Evolutionary conservation across 2,888 invertebrate genomes (phyloP).

Genomic region (Microctonus hyperodae): DNA sequence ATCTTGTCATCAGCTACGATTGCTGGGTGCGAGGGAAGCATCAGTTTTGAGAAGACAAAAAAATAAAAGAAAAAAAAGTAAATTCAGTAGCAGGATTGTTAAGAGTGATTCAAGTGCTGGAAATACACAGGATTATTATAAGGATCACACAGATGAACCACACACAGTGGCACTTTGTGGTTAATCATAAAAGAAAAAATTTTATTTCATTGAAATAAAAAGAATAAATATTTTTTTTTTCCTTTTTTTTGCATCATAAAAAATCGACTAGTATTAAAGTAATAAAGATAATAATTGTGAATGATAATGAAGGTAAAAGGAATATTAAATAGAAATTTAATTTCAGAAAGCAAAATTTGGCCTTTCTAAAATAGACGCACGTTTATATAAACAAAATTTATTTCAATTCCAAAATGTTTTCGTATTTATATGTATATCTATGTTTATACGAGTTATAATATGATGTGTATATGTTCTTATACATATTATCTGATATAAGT

Average conservation of each 20-base stretch:
- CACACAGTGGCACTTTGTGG: too few species aligned
- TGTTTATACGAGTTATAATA: too few species aligned
- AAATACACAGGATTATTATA: conserved; percentile 22
- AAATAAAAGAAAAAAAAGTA: conserved; percentile 27
- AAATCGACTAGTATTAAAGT: too few species aligned
- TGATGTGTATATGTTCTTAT: too few species aligned
- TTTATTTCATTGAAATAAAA: too few species aligned
- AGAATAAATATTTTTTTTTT: too few species aligned
- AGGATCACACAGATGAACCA: neutral
- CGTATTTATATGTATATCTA: neutral
- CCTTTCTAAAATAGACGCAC: conserved; percentile 52
- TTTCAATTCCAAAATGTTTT: conserved; percentile 43
- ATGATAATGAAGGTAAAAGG: conserved; percentile 20
- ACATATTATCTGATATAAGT: too few species aligned
- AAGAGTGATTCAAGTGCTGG: conserved; percentile 21
- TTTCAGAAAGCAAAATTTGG: conserved; percentile 44
- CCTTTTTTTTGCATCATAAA: too few species aligned
- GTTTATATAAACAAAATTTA: conserved; percentile 57
- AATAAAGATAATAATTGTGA: neutral
- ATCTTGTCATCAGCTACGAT: conserved; percentile 27
- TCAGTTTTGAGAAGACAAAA: conserved; percentile 19
- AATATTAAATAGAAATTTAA: conserved; percentile 31
- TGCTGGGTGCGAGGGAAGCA: neutral
- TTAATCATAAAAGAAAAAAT: too few species aligned
- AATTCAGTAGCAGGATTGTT: conserved; percentile 31